Conservation (phyloP, 2,113 vertebrate genomes). For the Picathartes gymnocephalus region DNA sequence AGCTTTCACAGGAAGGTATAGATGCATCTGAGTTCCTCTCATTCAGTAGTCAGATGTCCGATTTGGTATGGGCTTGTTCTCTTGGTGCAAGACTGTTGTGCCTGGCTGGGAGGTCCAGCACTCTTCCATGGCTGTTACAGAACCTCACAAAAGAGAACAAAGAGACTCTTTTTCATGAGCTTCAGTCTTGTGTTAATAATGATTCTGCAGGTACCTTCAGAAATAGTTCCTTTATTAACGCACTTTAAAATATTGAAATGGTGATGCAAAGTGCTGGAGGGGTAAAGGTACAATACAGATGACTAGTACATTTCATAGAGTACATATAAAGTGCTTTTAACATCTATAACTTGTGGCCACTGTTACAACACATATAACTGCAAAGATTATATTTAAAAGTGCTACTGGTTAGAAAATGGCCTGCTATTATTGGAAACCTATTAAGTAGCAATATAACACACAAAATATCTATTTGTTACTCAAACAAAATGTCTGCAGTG, state of each 20-base stretch:
- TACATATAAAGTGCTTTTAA: not conserved
- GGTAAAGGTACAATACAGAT: not conserved
- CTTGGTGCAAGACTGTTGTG: rapidly evolving
- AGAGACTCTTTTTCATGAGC: not conserved
- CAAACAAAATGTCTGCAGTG: not conserved
- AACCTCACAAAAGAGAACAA: not conserved
- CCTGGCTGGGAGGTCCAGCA: not conserved
- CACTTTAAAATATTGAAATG: not conserved
- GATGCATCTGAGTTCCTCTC: not conserved
- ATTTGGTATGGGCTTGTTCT: not conserved
- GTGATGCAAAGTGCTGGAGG: not conserved
- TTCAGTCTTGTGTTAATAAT: not conserved
- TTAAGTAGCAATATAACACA: not conserved
- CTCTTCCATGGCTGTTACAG: not conserved
- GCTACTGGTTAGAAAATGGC: not conserved
- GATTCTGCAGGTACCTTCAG: not conserved
- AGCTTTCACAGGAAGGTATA: not conserved
- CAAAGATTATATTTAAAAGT: not conserved
- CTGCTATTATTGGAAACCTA: not conserved
- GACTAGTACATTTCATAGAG: not conserved
- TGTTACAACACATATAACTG: not conserved
- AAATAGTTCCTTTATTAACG: not conserved
- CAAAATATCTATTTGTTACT: not conserved
- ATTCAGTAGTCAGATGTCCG: not conserved
- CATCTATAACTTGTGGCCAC: not conserved